Base-by-base conservation (phyloP, 2,113 vertebrate genomes). In the Phaethon lepturus region DNA sequence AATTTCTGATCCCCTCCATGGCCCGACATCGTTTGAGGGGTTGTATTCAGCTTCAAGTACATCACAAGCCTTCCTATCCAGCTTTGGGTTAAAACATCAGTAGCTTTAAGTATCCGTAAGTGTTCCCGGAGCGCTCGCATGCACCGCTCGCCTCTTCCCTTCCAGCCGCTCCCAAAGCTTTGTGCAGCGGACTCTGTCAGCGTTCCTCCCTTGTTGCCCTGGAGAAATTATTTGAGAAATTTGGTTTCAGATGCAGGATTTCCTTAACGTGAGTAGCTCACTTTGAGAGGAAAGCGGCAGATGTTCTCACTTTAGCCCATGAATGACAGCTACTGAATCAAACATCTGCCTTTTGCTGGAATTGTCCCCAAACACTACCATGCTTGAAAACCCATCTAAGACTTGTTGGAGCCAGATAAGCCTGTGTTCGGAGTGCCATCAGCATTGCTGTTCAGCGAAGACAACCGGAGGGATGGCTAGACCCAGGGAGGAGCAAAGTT, bases 201-300 rank as follows among this genome's bases (percentile, higher is more conserved):
- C 9, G 29, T 23, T 18, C 8, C 0, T 75, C n/a, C 52, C 33
- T 55, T 1, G 0, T 2, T 31, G 20, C 44, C 33, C 60, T 22
- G 29, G 6, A 64, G 81, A 83, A 63, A n/a, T 55, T 4, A 20
- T n/a, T 19, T 5, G 59, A 76, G 67, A 63, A 17, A 26, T 33
- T 26, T 31, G 58, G 40, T 29, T 72, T 90, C 58, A 13, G 33
- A 7, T 10, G 38, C 53, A 49, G 77, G 68, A 17, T 87, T 81
- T 78, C 38, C 73, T 58, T 52, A 20, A 13, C 0, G 0, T 0
- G n/a, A 64, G 55, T 4, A 58, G 63, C 53, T 67, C 0, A 0
- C 62, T 75, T 18, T 25, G 35, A 33, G 89, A 55, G 58, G 47
- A 5, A 33, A 47, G 72, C 10, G 38, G 77, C 95, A 78, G 90